Percentiles rank a stretch among this genome's conserved stretches.
Conservation (phyloP, 2,797 vertebrate species). For the Protonibea diacanthus region DNA sequence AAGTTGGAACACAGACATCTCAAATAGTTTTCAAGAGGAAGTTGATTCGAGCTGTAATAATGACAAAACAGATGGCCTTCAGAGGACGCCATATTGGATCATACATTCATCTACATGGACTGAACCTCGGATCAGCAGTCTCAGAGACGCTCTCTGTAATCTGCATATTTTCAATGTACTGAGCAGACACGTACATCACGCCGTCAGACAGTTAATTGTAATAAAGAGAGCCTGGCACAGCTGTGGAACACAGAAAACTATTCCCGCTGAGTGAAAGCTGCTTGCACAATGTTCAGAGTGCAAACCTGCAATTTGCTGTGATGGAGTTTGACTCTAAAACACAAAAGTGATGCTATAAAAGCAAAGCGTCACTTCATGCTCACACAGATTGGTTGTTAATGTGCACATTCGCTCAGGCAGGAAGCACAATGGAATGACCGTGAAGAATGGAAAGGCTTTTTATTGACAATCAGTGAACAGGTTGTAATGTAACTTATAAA, state of each 20-base stretch:
- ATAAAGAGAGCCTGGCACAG: not conserved
- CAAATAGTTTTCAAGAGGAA: slow-evolving; percentile 19
- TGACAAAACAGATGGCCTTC: slow-evolving; percentile 13
- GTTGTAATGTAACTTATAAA: no score
- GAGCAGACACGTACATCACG: not conserved
- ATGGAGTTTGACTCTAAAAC: slow-evolving; percentile 13
- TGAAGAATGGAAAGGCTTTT: not conserved
- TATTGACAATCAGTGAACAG: not conserved
- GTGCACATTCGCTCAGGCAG: not conserved
- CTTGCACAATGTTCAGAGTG: not conserved
- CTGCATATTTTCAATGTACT: not conserved
- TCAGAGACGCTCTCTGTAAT: not conserved
- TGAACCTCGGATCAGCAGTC: not conserved
- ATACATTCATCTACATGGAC: not conserved
- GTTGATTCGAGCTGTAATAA: slow-evolving; percentile 19
- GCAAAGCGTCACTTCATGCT: not conserved
- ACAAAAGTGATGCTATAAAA: not conserved
- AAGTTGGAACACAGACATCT: slow-evolving; percentile 24
- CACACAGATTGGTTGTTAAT: not conserved
- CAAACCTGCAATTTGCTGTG: slow-evolving; percentile 10
- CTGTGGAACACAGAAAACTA: not conserved
- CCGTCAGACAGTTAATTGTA: not conserved
- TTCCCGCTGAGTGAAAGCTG: not conserved
- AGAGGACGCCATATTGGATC: not conserved
- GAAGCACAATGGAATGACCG: not conserved